These are phyloP conservation scores for Ctenodactylus gundi DNA, from an alignment of 2,113 vertebrate species.

Conservation along the genomic window DNA sequence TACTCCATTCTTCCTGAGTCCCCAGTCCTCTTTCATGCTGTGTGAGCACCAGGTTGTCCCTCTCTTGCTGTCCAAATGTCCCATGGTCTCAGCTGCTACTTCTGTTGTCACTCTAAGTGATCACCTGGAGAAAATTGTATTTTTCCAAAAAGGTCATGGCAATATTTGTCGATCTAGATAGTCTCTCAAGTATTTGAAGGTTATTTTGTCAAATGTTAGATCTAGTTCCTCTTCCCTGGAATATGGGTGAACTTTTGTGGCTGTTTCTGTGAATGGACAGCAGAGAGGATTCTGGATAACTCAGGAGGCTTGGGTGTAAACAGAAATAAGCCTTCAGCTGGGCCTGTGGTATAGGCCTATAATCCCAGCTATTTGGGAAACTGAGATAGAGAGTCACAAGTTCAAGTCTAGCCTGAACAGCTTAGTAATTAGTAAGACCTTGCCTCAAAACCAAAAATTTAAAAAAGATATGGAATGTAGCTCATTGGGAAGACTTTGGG, in stretches of 20 bases:
- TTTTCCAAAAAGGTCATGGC: background rate
- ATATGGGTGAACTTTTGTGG: background rate
- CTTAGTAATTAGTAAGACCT: too few relatives aligned
- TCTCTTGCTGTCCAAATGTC: background rate
- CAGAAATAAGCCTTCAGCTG: background rate
- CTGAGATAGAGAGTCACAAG: too few relatives aligned
- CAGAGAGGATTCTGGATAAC: background rate
- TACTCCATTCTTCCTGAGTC: background rate
- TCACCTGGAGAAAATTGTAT: background rate
- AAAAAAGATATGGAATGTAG: too few relatives aligned
- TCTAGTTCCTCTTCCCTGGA: background rate
- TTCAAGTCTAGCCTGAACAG: too few relatives aligned
- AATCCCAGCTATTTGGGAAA: too few relatives aligned
- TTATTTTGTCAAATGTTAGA: background rate
- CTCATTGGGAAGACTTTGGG: too few relatives aligned
- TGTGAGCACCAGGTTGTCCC: background rate
- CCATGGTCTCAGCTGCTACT: background rate
- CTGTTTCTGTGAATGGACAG: background rate
- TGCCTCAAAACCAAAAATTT: too few relatives aligned
- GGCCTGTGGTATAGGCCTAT: too few relatives aligned
- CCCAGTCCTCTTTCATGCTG: background rate
- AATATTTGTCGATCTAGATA: background rate
- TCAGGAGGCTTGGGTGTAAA: background rate
- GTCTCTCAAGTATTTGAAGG: background rate
- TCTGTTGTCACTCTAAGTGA: background rate